Base-by-base conservation (phyloP, 2,888 invertebrate genomes). In the Sarcophaga variegata region DNA sequence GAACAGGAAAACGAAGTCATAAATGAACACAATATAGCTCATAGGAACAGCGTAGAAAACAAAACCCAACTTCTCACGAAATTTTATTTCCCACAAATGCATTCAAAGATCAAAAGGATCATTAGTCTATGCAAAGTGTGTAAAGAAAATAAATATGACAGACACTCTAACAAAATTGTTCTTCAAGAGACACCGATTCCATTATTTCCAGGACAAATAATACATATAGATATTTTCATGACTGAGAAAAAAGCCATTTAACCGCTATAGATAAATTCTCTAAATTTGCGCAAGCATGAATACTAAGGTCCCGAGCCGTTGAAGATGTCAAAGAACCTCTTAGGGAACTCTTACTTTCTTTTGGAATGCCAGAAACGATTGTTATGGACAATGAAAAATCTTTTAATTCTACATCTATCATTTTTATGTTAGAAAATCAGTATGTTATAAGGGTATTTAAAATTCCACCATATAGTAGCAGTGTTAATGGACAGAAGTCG, bases 351-450 rank as follows among this genome's bases (percentile, higher is more conserved):
- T 27, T 27, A 27, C 27, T 27, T 27, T 27, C 27, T 27, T 27
- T 27, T 4, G 27, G 27, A 3, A 77, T 76, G n/a, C 83, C 72
- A 4, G 66, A 72, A 70, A 69, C 20, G 14, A 59, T 72, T 12
- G 71, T 77, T 25, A 81, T 81, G 37, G 77, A 81, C 12, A 81
- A 81, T 14, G 81, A 81, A 64, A 85, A 85, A 64, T 85, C 22
- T 22, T 22, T 22, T 22, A 22, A 63, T 17, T 82, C 76, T 1
- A 20, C 47, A 4, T 14, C 78, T 8, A 79, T 79, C 25, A 12
- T 63, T 14, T 82, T 78, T 27, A 82, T 82, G 78, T 12, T 82
- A 49, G 70, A 86, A 66, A 78, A 79, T 25, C 66, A 86, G 72
- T 76, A 66, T 22, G 79, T 64, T 12, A 76, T 86, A 59, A 70